Evolutionary conservation across 1,140 invertebrate species (phyloP), one percentile per base, ranked within the genome.

Genomic region (Panagrolaimus sp.): DNA sequence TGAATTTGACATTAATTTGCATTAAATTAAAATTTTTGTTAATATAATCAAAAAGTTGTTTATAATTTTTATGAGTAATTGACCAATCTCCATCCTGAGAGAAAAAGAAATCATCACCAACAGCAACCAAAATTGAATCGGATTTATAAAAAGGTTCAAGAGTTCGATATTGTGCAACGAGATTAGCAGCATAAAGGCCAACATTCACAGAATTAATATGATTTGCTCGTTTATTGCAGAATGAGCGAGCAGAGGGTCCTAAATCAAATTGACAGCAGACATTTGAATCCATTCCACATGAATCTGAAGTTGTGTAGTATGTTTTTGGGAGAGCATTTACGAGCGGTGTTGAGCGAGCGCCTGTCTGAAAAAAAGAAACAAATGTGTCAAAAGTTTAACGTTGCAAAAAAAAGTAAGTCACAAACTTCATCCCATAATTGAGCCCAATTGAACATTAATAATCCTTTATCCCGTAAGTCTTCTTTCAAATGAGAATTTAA

Each of bases 41-140:
- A 58, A 96, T 92, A 77, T 90, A 91, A 71, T 92, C 88, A 55
- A 93, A 89, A 24, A 96, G 85, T 76, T 89, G 88, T 78, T 91
- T 90, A 83, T 94, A 96, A 83, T 94, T 95, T 10, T 86, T 87
- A 80, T 94, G 94, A 80, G 64, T 76, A 21, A 63, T 26, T 8
- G 32, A 63, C 24, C 45, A 74, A 43, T 74, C 73, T 4, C 47
- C 46, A 10, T 14, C 6, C 3, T 55, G 10, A 12, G 26, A 43
- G 43, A 76, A 74, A 66, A 71, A 74, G 67, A 74, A 74, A 43
- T 74, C 73, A 58, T 74, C 73, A 24, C 73, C 73, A 48, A 74
- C 71, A 7, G 73, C 26, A 17, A 74, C 72, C 21, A 74, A 62
- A 15, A 74, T 6, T 21, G 67, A 45, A 44, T 71, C 38, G 12